Conservation (phyloP, 2,888 invertebrate genomes). For the Pseudococcus viburni region DNA sequence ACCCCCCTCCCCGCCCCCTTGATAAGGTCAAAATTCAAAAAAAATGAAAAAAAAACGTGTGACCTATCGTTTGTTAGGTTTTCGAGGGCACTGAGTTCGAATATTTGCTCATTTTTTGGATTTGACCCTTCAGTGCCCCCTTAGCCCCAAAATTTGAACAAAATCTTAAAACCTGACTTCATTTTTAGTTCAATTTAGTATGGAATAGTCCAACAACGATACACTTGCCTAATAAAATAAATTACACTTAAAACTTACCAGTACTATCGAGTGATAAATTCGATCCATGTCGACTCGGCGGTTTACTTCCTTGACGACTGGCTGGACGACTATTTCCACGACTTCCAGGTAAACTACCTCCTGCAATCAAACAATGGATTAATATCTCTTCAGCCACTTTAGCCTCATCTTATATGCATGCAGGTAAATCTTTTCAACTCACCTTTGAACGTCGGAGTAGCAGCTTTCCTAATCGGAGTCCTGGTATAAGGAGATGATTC, state of each 20-base stretch:
- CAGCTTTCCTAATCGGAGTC: constrained; percentile 73
- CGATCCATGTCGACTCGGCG: constrained; percentile 93
- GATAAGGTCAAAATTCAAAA: too few relatives aligned
- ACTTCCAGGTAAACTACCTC: constrained; percentile 76
- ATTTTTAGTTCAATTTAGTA: too few relatives aligned
- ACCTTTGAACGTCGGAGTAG: constrained; percentile 65
- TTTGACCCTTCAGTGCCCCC: too few relatives aligned
- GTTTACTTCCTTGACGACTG: constrained; percentile 90
- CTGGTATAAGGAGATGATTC: constrained; percentile 82
- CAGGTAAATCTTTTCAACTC: background rate
- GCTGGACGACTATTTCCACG: constrained; percentile 89
- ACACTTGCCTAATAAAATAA: too few relatives aligned
- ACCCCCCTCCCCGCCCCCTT: too few relatives aligned
- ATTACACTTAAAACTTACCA: constrained; percentile 78
- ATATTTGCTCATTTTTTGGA: too few relatives aligned
- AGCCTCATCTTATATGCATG: background rate
- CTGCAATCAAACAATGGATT: constrained; percentile 68
- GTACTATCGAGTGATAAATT: constrained; percentile 91
- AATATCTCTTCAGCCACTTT: background rate
- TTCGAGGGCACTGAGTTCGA: too few relatives aligned
- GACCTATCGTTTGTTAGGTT: too few relatives aligned
- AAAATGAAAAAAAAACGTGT: too few relatives aligned
- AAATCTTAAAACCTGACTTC: too few relatives aligned
- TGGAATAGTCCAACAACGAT: too few relatives aligned
- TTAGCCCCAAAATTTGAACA: too few relatives aligned